Evolutionary conservation across 2,888 invertebrate genomes (phyloP), one percentile per base, ranked within the genome.

Genomic region (Papilio protenor): DNA sequence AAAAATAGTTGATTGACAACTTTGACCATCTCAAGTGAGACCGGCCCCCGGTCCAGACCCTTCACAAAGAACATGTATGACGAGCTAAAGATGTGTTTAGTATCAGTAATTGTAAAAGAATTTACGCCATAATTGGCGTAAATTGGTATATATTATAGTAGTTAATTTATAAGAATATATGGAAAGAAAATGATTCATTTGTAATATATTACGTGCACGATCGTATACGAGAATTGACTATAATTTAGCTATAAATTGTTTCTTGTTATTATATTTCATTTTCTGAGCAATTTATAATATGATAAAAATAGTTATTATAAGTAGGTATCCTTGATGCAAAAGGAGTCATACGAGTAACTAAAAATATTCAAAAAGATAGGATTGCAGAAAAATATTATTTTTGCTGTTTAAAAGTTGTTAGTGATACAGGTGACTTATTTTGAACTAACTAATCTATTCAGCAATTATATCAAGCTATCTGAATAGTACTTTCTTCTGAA

Each of bases 1-100:
- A 14, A 21, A 12, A n/a, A 12, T 66, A 66, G 75, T 66, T 40
- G 75, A 78, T 73, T 75, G 66, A 75, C 75, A 72, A 75, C 72
- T 66, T 69, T 66, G 47, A 27, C 33, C 52, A 78, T n/a, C 75
- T 55, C 45, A 45, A 59, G 57, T 59, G 12, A 21, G 59, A 33
- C n/a, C 49, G 8, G 49, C 49, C 47, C 21, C 66, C 66, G n/a
- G 66, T 40, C n/a, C 8, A n/a, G 49, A 33, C 16, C 10, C 45
- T n/a, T 18, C 52, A 55, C 40, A 6, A 73, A 52, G 66, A 40
- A 64, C 64, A n/a, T 66, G 66, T 33, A 16, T 40, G 55, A 5
- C 27, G 10, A 27, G 40, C 18, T 33, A 57, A 11, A 57, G 72
- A 57, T 1, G 55, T 18, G 1, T 27, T 61, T 27, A n/a, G 33